Conservation (phyloP, 1,140 invertebrate genomes). For the Brachionus koreanus region DNA sequence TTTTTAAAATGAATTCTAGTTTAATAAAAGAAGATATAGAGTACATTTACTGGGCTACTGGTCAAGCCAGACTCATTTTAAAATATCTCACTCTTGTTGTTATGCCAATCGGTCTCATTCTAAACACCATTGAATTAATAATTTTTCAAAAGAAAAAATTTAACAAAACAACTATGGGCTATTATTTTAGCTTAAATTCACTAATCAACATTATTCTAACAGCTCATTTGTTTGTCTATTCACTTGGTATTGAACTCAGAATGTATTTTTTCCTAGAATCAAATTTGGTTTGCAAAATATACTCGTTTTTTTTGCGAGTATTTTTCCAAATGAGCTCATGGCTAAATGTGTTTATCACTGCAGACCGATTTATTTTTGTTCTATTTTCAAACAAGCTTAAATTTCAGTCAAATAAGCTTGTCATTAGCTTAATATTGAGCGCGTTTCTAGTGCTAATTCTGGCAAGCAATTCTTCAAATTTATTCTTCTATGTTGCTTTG, state of each 20-base stretch:
- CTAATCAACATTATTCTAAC: not conserved
- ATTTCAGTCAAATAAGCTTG: not conserved
- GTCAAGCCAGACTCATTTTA: not conserved
- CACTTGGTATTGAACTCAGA: not conserved
- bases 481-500: not conserved
- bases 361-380: not conserved
- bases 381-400: not conserved
- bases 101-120: not conserved
- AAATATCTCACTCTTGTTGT: not conserved
- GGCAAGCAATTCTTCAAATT: too few relatives aligned
- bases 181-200: not conserved
- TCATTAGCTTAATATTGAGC: too few relatives aligned
- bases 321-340: conserved; percentile 6
- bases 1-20: not conserved
- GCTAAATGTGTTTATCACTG: not conserved
- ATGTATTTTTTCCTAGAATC: not conserved
- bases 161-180: not conserved
- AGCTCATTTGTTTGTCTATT: not conserved
- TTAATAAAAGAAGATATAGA: not conserved
- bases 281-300: not conserved
- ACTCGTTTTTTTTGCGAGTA: not conserved
- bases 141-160: conserved; percentile 1
- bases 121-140: not conserved
- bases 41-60: not conserved
- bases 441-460: too few relatives aligned